Evolutionary conservation across 2,797 vertebrate genomes (phyloP).

Genomic region (Tinamus major): DNA sequence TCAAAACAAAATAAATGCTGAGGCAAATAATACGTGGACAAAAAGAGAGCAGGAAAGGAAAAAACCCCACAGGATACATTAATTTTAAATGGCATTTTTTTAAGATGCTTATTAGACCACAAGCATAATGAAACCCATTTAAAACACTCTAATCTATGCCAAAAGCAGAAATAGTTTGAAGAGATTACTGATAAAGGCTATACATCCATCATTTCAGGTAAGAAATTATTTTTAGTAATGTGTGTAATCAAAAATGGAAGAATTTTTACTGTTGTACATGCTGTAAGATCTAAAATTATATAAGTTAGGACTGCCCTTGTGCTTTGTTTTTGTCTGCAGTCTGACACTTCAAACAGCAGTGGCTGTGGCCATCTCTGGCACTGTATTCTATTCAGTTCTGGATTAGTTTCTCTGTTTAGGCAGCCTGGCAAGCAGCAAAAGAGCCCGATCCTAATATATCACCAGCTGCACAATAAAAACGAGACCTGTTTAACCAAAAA

Average conservation of each 20-base stretch:
- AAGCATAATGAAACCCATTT: background rate
- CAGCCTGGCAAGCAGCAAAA: background rate
- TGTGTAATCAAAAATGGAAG: background rate
- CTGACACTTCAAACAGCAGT: background rate
- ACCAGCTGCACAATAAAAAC: background rate
- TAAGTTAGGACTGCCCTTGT: background rate
- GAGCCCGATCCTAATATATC: background rate
- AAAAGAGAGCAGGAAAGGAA: background rate
- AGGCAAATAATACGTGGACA: slow-evolving; percentile 23
- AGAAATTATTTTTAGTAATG: background rate
- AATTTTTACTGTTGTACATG: background rate
- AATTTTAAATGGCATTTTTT: background rate
- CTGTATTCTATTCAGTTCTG: background rate
- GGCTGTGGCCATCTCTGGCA: background rate
- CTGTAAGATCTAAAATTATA: background rate
- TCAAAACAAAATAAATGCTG: slow-evolving; percentile 34
- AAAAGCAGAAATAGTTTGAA: background rate
- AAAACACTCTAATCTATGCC: background rate
- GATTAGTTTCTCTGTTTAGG: background rate
- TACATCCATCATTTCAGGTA: background rate
- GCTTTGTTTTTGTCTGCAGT: background rate
- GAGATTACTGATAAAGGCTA: background rate
- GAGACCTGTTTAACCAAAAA: background rate
- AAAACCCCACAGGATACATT: background rate
- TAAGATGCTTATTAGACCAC: background rate